phyloP scores from a whole-genome alignment of 2,888 invertebrate species.

The Cordilura impudica region DNA sequence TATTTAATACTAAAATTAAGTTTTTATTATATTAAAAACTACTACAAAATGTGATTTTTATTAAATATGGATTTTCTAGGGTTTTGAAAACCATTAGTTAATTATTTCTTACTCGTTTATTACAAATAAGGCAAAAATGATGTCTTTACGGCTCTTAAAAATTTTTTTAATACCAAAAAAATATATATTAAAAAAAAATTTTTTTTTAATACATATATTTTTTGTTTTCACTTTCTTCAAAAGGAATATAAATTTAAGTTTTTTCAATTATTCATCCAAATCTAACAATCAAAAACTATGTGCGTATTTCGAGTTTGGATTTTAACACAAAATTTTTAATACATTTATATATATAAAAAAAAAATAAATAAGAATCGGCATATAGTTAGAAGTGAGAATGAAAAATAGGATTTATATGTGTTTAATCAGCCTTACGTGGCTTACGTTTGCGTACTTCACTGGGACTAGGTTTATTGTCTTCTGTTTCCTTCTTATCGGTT shows the following conservation, averaged over 20 bases:
- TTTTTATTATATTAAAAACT: slow-evolving; percentile 8
- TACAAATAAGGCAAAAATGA: slow-evolving; percentile 41
- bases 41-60: slow-evolving; percentile 22
- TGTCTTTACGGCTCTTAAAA: slow-evolving; percentile 17
- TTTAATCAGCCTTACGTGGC: slow-evolving; percentile 85
- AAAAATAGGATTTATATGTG: background rate
- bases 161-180: slow-evolving; percentile 37
- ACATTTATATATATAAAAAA: slow-evolving; percentile 1
- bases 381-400: background rate
- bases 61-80: slow-evolving; percentile 13
- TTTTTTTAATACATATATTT: slow-evolving; percentile 35
- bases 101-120: slow-evolving; percentile 7
- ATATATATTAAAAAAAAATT: slow-evolving; percentile 25
- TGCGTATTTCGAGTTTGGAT: slow-evolving; percentile 34
- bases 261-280: slow-evolving; percentile 14
- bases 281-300: slow-evolving; percentile 14
- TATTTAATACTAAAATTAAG: slow-evolving; percentile 28
- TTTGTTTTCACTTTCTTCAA: slow-evolving; percentile 6
- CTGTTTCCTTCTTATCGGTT: slow-evolving; percentile 11
- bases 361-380: background rate
- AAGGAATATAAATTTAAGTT: slow-evolving; percentile 5
- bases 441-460: slow-evolving; percentile 84
- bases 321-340: slow-evolving; percentile 24
- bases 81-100: slow-evolving; percentile 21
- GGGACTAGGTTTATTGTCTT: slow-evolving; percentile 77